phyloP scores from a whole-genome alignment of 2,888 invertebrate species.

The Pinctada fucata region DNA sequence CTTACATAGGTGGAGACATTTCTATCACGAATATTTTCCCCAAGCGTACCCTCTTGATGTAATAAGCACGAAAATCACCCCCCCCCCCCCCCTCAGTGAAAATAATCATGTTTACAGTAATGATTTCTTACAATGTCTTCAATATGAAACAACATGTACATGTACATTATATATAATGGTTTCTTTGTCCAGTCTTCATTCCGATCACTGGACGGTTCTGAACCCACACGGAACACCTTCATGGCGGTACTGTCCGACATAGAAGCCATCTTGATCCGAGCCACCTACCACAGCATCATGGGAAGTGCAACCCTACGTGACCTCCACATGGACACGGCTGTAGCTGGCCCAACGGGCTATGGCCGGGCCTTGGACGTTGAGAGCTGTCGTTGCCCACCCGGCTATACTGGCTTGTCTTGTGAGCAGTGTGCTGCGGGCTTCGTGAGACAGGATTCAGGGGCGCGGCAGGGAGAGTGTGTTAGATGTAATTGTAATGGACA shows the following conservation, averaged over 20 bases:
- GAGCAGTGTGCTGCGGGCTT: constrained; percentile 70
- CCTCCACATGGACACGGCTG: constrained; percentile 67
- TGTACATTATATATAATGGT: too few relatives aligned
- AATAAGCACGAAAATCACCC: too few relatives aligned
- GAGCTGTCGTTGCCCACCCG: constrained; percentile 69
- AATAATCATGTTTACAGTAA: too few relatives aligned
- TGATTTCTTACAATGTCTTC: too few relatives aligned
- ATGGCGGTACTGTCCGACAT: constrained; percentile 72
- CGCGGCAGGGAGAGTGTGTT: constrained; percentile 64
- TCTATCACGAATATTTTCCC: too few relatives aligned
- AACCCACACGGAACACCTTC: constrained; percentile 69
- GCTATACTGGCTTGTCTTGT: constrained; percentile 71
- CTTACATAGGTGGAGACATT: too few relatives aligned
- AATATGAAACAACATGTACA: too few relatives aligned
- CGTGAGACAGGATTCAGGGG: constrained; percentile 57
- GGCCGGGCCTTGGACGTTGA: constrained; percentile 69
- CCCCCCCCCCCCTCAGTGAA: too few relatives aligned
- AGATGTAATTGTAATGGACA: constrained; percentile 87
- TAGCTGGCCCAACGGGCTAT: constrained; percentile 54
- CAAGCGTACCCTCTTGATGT: too few relatives aligned
- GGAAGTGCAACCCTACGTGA: constrained; percentile 79
- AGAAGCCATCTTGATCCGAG: constrained; percentile 81
- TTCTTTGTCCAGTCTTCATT: constrained; percentile 60
- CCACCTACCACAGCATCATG: constrained; percentile 84
- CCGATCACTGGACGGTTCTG: constrained; percentile 62